phyloP scores from a whole-genome alignment of 2,797 vertebrate genomes.

The Leucoraja ocellata region DNA sequence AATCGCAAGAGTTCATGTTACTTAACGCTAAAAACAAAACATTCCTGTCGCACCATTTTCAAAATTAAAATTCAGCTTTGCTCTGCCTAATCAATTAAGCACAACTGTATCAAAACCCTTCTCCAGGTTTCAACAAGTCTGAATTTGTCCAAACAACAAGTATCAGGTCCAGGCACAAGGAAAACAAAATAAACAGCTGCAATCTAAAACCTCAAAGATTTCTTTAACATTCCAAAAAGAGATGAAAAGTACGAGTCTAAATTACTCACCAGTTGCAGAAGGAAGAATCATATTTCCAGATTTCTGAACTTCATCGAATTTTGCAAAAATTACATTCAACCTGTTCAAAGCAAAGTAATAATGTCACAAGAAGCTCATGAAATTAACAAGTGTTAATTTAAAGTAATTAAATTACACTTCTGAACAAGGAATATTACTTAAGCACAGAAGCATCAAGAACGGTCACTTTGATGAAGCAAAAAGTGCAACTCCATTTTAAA shows the following conservation, averaged over 20 bases:
- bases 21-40: background rate
- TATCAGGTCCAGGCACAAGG: background rate
- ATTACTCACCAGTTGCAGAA: slow-evolving; percentile 73
- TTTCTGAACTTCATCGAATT: slow-evolving; percentile 96
- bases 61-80: background rate
- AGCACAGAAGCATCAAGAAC: background rate
- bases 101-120: background rate
- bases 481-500: background rate
- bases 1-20: background rate
- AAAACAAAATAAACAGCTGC: background rate
- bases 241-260: background rate
- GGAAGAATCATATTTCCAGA: slow-evolving; percentile 89
- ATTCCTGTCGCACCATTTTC: background rate
- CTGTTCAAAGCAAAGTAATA: slow-evolving; percentile 55
- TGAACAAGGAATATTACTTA: background rate
- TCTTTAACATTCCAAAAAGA: background rate
- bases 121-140: background rate
- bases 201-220: background rate
- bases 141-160: background rate
- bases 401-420: background rate
- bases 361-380: background rate
- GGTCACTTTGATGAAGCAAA: background rate
- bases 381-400: background rate
- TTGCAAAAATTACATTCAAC: slow-evolving; percentile 97
- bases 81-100: background rate